phyloP scores from a whole-genome alignment of 30 jellyfish, hydroid and myxozoan genomes.

The Hydra vulgaris region DNA sequence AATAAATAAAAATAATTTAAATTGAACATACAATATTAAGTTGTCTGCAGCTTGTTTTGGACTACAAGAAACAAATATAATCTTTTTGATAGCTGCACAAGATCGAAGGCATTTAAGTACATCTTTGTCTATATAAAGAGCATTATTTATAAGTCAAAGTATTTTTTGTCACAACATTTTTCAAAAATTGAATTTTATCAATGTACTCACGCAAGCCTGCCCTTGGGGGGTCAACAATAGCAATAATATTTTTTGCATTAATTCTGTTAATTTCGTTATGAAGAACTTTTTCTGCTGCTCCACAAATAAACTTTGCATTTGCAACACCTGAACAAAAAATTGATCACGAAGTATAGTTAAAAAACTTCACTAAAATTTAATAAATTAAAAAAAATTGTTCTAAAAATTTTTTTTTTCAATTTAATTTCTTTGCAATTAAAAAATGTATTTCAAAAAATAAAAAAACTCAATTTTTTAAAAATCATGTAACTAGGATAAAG shows the following conservation, averaged over 20 bases:
- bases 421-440: no score
- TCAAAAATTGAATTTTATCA: neutral
- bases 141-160: no score
- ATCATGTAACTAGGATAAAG: neutral
- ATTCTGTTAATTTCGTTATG: constrained; percentile 30
- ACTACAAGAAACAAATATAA: constrained; percentile 80
- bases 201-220: constrained; percentile 86
- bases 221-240: constrained; percentile 98
- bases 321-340: constrained; percentile 37
- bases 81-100: constrained; percentile 53
- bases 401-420: no score
- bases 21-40: constrained; percentile 73
- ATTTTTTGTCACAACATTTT: no score
- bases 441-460: neutral
- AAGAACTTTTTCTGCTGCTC: constrained; percentile 77
- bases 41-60: constrained; percentile 70
- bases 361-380: neutral
- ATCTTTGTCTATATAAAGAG: constrained; percentile 29
- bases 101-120: constrained; percentile 52
- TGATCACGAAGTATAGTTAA: neutral
- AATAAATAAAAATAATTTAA: no score
- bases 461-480: neutral
- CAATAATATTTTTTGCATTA: constrained; percentile 37
- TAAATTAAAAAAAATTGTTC: neutral
- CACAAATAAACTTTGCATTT: constrained; percentile 72